These are phyloP conservation scores for Lucinisca nassula DNA, from an alignment of 2,888 invertebrate species.

Conservation along the genomic window DNA sequence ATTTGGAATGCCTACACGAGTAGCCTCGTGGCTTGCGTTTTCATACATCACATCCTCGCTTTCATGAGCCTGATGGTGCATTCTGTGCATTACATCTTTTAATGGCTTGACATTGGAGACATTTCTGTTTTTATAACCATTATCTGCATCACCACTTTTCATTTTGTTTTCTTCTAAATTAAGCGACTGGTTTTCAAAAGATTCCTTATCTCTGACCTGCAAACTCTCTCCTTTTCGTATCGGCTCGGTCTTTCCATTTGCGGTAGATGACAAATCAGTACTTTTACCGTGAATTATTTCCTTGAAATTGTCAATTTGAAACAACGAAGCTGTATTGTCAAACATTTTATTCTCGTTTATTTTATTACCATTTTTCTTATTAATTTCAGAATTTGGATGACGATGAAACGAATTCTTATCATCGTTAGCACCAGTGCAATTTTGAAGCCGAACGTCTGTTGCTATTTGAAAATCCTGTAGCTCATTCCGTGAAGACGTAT, in stretches of 20 bases:
- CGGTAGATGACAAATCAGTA: not conserved
- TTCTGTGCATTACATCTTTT: not conserved
- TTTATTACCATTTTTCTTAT: not conserved
- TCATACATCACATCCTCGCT: not conserved
- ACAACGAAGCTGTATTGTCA: not conserved
- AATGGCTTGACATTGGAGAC: not conserved
- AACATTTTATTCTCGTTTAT: not conserved
- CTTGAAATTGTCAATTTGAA: not conserved
- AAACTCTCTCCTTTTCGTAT: no score
- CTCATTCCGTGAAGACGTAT: no score
- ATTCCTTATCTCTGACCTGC: no score
- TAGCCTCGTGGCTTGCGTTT: no score
- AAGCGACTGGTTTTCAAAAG: no score
- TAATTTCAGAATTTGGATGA: no score
- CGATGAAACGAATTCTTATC: no score
- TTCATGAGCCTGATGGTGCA: not conserved
- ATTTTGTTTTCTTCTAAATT: not conserved
- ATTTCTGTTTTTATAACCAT: not conserved
- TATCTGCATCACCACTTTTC: not conserved
- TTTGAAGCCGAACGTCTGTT: not conserved
- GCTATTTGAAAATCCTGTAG: not conserved
- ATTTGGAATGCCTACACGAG: no score
- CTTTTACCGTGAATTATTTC: not conserved
- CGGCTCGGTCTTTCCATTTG: not conserved
- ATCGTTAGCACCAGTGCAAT: no score